Evolutionary conservation across 2,888 invertebrate species (phyloP).

Genomic region (Ormyrus pomaceus): DNA sequence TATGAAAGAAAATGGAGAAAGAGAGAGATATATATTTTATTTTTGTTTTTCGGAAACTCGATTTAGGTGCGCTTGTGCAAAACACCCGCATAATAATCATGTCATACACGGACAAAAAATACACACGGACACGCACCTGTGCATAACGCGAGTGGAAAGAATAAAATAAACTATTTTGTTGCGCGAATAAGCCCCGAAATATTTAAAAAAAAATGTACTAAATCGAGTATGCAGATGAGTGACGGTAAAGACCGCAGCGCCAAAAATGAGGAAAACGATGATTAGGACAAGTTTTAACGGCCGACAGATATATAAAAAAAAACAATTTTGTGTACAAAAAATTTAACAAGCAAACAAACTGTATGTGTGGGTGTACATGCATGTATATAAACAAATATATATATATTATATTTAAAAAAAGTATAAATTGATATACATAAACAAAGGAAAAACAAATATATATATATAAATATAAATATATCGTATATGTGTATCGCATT

Average conservation of each 20-base stretch:
- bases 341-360: conserved; percentile 53
- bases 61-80: conserved; percentile 23
- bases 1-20: conserved; percentile 43
- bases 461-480: conserved; percentile 26
- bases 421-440: conserved; percentile 40
- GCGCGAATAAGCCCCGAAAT: conserved; percentile 21
- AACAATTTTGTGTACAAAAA: conserved; percentile 53
- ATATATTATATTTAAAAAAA: conserved; percentile 40
- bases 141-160: conserved; percentile 27
- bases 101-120: no score
- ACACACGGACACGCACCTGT: background rate
- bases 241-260: conserved; percentile 54
- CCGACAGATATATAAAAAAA: conserved; percentile 24
- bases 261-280: conserved; percentile 8
- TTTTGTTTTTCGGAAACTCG: conserved; percentile 54
- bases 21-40: conserved; percentile 45
- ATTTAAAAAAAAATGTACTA: background rate
- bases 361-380: conserved; percentile 57
- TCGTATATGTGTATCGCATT: conserved; percentile 50
- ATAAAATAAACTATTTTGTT: conserved; percentile 28
- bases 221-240: no score
- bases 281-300: conserved; percentile 32
- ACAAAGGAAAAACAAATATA: background rate
- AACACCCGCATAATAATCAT: no score
- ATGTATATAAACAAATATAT: conserved; percentile 56